Base-by-base conservation (phyloP, 2,113 vertebrate species). In the Tyto alba region DNA sequence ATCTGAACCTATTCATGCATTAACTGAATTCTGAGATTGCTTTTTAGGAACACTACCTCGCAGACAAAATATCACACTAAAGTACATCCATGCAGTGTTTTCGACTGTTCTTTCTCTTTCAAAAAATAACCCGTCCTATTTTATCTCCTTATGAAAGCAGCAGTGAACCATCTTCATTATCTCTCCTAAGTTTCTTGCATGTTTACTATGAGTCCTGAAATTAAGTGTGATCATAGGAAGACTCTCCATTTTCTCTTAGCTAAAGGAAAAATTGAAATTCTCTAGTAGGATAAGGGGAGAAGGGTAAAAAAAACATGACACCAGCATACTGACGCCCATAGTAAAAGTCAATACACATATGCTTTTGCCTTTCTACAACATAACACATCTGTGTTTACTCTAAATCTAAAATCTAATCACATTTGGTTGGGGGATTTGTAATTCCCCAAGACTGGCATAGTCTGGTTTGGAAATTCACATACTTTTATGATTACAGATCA, bases 401-500 rank as follows among this genome's bases (percentile, higher is more conserved):
- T 88, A 62, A 71, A 96, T 89, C 48, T 72, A 79, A 86, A 89
- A 87, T 71, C 73, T 73, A 75, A 89, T 82, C 76, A 64, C 69
- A 89, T 85, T 88, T 90, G 27, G 18, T 66, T 80, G 76, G 47
- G 26, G 18, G 22, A 22, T 47, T 73, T 57, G 41, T 53, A 93
- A 86, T 89, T 93, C 72, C 86, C 57, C 41, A 62, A 71, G 56
- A 72, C 16, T 89, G 86, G 80, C 73, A 92, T 13, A 75, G 68
- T 60, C 57, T 85, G 43, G 38, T 95, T 88, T 87, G 80, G 74
- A 94, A 96, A 95, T 92, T 73, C 86, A 79, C 40, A 85, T 73
- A 25, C 38, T 92, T 90, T 82, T 69, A 72, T 29, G n/a, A 85
- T 87, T 92, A 85, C 40, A 85, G 40, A 94, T 82, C 76, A 84